Evolutionary conservation across 1,140 invertebrate species (phyloP).

Genomic region (Helicorthomorpha holstii): DNA sequence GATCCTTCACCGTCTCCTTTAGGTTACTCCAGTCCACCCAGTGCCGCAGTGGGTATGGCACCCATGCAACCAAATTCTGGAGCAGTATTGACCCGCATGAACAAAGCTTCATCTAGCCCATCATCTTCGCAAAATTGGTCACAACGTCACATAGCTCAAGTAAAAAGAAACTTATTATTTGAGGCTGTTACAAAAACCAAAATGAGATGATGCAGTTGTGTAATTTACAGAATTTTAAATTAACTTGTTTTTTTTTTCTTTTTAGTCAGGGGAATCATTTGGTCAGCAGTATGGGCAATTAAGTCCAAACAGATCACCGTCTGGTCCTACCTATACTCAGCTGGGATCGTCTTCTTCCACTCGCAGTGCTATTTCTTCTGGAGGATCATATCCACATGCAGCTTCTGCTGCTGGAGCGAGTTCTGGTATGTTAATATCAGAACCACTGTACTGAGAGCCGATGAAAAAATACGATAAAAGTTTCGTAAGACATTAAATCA

Average conservation of each 20-base stretch:
- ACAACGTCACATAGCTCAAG: constrained; percentile 14
- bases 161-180: constrained; percentile 7
- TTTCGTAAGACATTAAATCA: too few relatives aligned
- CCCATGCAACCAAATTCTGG: constrained; percentile 35
- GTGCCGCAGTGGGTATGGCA: constrained; percentile 17
- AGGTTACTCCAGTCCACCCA: constrained; percentile 23
- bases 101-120: constrained; percentile 14
- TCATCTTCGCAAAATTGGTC: constrained; percentile 14
- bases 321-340: constrained; percentile 70
- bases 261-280: constrained; percentile 12
- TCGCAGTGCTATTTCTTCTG: constrained; percentile 17
- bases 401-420: constrained; percentile 26
- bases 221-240: constrained; percentile 3
- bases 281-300: constrained; percentile 46
- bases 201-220: neutral
- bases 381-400: constrained; percentile 32
- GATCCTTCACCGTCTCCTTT: constrained; percentile 50
- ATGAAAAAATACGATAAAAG: neutral
- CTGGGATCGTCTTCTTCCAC: constrained; percentile 40
- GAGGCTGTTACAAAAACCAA: neutral
- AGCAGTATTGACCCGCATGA: constrained; percentile 12
- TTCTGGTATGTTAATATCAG: neutral
- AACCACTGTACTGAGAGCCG: neutral
- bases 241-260: constrained; percentile 5
- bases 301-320: constrained; percentile 59